Percentiles rank a stretch among this genome's conserved stretches.
These are phyloP conservation scores for Vanacampus margaritifer DNA, from an alignment of 2,113 vertebrate species.

Conservation along the genomic window DNA sequence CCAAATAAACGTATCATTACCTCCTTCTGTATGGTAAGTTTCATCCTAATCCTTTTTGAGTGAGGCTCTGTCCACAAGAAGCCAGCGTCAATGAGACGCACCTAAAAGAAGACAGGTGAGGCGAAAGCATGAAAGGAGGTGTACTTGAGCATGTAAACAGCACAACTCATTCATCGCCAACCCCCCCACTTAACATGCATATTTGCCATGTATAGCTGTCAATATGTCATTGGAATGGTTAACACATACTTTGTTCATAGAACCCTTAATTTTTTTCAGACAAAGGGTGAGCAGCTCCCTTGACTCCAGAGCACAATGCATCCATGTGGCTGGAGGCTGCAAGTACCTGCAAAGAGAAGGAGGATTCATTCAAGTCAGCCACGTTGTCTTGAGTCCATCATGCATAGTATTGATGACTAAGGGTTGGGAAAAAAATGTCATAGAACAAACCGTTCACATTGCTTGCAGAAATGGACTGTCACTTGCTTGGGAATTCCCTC, in stretches of 20 bases:
- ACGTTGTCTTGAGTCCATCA: not conserved
- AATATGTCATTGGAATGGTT: not conserved
- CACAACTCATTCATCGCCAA: not conserved
- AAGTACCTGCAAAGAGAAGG: conserved; percentile 77
- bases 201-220: no score
- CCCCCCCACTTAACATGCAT: no score
- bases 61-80: conserved; percentile 98
- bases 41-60: conserved; percentile 95
- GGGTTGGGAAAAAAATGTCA: not conserved
- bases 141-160: no score
- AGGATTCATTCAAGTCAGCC: not conserved
- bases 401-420: not conserved
- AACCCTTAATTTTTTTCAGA: conserved; percentile 90
- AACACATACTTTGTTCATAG: conserved; percentile 70
- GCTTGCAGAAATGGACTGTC: conserved; percentile 90
- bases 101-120: conserved; percentile 64
- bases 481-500: conserved; percentile 98
- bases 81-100: conserved; percentile 91
- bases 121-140: not conserved
- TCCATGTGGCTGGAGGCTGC: conserved; percentile 88
- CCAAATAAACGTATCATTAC: conserved; percentile 56
- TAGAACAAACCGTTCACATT: conserved; percentile 86
- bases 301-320: conserved; percentile 91
- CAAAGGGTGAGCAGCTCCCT: conserved; percentile 93
- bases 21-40: conserved; percentile 96